These are phyloP conservation scores for Microplitis demolitor DNA, from an alignment of 1,140 invertebrate genomes.

Conservation along the genomic window DNA sequence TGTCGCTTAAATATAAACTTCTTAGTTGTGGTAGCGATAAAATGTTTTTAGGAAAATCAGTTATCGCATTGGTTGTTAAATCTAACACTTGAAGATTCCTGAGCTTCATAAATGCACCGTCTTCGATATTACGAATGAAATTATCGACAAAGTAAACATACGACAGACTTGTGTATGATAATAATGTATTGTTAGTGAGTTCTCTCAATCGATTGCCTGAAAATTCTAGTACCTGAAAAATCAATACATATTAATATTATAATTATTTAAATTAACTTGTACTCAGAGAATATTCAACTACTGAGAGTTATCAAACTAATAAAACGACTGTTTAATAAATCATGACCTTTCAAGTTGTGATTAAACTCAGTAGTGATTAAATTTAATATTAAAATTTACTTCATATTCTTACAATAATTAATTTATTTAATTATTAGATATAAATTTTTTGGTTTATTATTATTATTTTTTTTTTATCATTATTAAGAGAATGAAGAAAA, in stretches of 20 bases:
- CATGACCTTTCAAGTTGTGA: no score
- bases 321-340: not conserved
- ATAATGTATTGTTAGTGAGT: constrained; percentile 48
- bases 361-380: no score
- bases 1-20: constrained; percentile 43
- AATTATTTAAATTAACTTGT: not conserved
- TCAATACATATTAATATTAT: constrained; percentile 17
- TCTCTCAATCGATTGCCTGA: constrained; percentile 49
- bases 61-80: constrained; percentile 42
- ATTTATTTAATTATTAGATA: no score
- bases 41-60: constrained; percentile 40
- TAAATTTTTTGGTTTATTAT: no score
- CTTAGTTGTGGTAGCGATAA: constrained; percentile 43
- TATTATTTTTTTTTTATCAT: no score
- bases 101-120: constrained; percentile 45
- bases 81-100: constrained; percentile 51
- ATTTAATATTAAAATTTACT: no score
- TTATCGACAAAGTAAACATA: constrained; percentile 56
- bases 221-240: constrained; percentile 50
- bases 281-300: not conserved
- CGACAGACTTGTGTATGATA: constrained; percentile 44
- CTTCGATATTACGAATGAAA: constrained; percentile 49
- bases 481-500: no score
- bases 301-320: not conserved
- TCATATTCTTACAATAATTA: no score